Evolutionary conservation across 2,888 invertebrate genomes (phyloP).

Genomic region (Flexamia atlantica): DNA sequence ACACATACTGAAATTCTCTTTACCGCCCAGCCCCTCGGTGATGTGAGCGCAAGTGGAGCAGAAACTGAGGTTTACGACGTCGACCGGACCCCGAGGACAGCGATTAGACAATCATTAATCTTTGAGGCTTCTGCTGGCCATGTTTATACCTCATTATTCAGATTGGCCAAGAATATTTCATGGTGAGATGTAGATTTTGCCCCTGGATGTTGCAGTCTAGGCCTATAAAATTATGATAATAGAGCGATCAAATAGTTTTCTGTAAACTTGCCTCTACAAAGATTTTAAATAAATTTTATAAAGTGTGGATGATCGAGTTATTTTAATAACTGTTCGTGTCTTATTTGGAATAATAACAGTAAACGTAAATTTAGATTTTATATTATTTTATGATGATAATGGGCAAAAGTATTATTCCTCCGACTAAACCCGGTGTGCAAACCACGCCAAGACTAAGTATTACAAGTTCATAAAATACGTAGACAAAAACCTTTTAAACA

Average conservation of each 20-base stretch:
- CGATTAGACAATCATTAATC: conserved; percentile 23
- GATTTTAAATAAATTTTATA: no score
- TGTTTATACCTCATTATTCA: conserved; percentile 41
- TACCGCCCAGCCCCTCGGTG: neutral
- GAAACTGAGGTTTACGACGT: conserved; percentile 8
- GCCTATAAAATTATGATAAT: conserved; percentile 31
- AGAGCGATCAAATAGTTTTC: neutral
- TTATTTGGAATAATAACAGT: no score
- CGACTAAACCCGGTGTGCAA: no score
- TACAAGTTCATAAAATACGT: no score
- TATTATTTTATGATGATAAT: neutral
- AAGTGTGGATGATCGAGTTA: no score
- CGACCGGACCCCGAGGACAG: neutral
- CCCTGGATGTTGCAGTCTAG: conserved; percentile 1
- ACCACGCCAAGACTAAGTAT: no score
- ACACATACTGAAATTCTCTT: no score
- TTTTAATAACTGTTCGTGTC: no score
- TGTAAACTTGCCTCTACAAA: neutral
- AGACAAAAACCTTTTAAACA: no score
- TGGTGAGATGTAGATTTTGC: conserved; percentile 11
- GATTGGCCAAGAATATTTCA: conserved; percentile 39
- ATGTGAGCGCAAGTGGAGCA: conserved; percentile 17
- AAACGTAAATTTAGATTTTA: neutral
- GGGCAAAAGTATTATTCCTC: no score
- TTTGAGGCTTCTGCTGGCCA: conserved; percentile 24